Base-by-base conservation (phyloP, 2,888 invertebrate genomes). In the Morpho achilles region DNA sequence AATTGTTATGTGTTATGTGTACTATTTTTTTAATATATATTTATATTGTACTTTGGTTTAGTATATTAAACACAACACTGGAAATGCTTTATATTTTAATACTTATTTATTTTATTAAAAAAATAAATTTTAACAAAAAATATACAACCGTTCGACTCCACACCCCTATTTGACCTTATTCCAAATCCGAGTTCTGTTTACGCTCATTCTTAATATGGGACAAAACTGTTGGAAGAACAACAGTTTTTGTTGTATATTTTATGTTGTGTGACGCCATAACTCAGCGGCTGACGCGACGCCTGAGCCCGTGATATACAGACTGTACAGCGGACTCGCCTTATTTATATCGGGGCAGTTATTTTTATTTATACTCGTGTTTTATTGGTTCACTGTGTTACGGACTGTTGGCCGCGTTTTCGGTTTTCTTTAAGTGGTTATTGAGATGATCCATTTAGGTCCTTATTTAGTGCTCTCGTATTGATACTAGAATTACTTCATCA, bases 211-310 rank as follows among this genome's bases (percentile, higher is more conserved):
- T 88, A 89, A 90, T 90, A 90, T 89, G 90, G 87, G 85, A 80
- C 87, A 88, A 87, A 88, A 89, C 87, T 87, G 89, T 88, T 89
- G 87, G 85, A 84, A 83, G 84, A 87, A 87, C 88, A 89, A 88
- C 87, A 88, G 88, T 89, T 89, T 88, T 75, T 78, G 79, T 74
- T 65, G 86, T 87, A 87, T 86, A 88, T 86, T 89, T 89, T 89
- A 89, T 87, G 88, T 88, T 79, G 80, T 88, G 88, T 89, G 86
- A 88, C 89, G 87, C 82, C 73, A 84, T 89, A 87, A 86, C 82
- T 89, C 88, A 87, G 74, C 51, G 64, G 69, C 76, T 84, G 87
- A 87, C 87, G 77, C 71, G 64, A 58, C 59, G 57, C 60, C 61
- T 83, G 85, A 85, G 83, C 84, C 70, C 86, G 86, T 89, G 88